phyloP scores from a whole-genome alignment of 1,140 invertebrate genomes.

The Glossosoma conforme region DNA sequence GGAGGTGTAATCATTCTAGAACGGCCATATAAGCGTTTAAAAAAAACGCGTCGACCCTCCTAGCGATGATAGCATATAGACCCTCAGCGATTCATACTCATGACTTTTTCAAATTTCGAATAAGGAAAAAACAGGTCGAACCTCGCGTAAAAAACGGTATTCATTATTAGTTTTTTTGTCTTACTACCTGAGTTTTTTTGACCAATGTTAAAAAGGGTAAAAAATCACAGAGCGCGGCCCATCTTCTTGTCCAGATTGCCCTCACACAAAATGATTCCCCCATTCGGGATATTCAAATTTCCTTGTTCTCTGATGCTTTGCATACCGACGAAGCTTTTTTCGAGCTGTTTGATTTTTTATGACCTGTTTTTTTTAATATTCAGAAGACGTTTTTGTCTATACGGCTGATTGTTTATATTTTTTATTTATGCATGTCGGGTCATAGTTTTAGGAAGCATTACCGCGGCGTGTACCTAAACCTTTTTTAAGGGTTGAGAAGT shows the following conservation, averaged over 20 bases:
- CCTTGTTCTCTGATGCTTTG: conserved; percentile 4
- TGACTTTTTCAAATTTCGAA: not conserved
- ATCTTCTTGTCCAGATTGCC: conserved; percentile 24
- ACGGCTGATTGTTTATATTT: conserved; percentile 15
- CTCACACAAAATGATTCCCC: conserved; percentile 12
- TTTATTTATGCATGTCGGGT: not conserved
- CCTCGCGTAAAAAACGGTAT: conserved; percentile 20
- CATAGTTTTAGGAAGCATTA: conserved; percentile 12
- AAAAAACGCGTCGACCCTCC: too few species aligned
- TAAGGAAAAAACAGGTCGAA: conserved; percentile 8
- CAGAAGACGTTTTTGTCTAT: conserved; percentile 16
- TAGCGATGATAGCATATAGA: too few species aligned
- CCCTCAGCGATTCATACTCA: conserved; percentile 13
- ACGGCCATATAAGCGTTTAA: too few species aligned
- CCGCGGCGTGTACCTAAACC: not conserved
- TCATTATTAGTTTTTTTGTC: conserved; percentile 30
- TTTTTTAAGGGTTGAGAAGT: too few species aligned
- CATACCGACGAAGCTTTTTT: conserved; percentile 15
- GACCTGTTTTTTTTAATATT: conserved; percentile 23
- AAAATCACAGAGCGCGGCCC: conserved; percentile 28
- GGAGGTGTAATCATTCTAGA: too few species aligned
- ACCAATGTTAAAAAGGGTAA: conserved; percentile 22
- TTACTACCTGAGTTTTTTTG: conserved; percentile 12
- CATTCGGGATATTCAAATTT: conserved; percentile 27
- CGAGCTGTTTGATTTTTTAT: conserved; percentile 21